Percentiles rank a stretch among this genome's conserved stretches.
Evolutionary conservation across 2,888 invertebrate species (phyloP).

Genomic region (Eilema depressum): DNA sequence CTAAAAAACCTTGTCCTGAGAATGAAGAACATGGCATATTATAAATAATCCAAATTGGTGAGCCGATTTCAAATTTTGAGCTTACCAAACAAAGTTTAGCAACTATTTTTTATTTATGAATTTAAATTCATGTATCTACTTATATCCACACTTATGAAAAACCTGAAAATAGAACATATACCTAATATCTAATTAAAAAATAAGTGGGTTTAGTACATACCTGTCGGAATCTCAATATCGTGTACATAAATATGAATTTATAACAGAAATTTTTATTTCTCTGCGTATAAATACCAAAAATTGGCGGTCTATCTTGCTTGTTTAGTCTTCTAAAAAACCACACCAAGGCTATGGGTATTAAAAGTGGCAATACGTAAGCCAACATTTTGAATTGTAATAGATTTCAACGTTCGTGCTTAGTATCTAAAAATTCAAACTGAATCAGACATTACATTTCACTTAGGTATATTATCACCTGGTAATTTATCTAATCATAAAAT

Average conservation of each 20-base stretch:
- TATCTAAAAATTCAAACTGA: conserved; percentile 5
- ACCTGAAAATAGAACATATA: neutral
- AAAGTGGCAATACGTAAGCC: conserved; percentile 57
- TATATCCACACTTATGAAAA: too few species aligned
- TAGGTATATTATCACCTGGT: conserved; percentile 18
- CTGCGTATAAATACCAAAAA: conserved; percentile 85
- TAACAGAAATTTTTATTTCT: conserved; percentile 81
- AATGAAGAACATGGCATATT: too few species aligned
- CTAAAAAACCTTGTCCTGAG: too few species aligned
- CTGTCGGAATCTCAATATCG: conserved; percentile 75
- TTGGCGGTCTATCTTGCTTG: conserved; percentile 67
- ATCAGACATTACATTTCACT: neutral
- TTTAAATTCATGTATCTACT: too few species aligned
- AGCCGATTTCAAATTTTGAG: too few species aligned
- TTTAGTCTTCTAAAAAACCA: conserved; percentile 71
- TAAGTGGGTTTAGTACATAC: conserved; percentile 61
- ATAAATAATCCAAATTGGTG: too few species aligned
- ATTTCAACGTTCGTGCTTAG: conserved; percentile 1
- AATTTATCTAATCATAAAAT: conserved; percentile 39
- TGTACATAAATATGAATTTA: conserved; percentile 83
- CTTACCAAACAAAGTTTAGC: too few species aligned
- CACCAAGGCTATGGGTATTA: conserved; percentile 63
- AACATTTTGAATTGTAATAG: conserved; percentile 57
- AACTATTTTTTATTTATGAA: too few species aligned
- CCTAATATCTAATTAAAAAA: neutral